Evolutionary conservation across 1,140 invertebrate species (phyloP).

Genomic region (Nomia melanderi): DNA sequence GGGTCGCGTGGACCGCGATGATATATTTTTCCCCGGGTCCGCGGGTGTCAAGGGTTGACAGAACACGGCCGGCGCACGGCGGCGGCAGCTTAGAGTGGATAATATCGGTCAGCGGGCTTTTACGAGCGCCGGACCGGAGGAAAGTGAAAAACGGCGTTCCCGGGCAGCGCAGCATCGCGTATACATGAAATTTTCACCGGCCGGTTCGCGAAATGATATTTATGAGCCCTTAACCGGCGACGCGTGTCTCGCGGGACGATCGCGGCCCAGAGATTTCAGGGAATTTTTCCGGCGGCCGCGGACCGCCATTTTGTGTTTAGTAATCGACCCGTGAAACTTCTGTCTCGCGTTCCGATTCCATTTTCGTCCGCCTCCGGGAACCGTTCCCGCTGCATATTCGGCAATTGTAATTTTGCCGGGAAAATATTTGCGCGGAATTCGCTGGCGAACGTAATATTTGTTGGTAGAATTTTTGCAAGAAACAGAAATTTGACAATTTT

Average conservation of each 20-base stretch:
- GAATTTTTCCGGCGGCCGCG: neutral
- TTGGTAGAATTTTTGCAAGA: no score
- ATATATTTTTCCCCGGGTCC: neutral
- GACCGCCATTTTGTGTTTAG: neutral
- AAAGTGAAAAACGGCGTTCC: neutral
- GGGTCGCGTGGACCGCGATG: neutral
- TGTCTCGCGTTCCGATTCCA: neutral
- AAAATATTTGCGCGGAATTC: no score
- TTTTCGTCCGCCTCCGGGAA: neutral
- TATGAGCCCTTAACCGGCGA: neutral
- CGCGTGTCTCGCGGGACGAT: neutral
- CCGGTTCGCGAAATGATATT: slow-evolving; percentile 1
- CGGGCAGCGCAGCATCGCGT: neutral
- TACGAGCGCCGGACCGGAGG: neutral
- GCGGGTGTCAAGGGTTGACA: slow-evolving; percentile 1
- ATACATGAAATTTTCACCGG: slow-evolving; percentile 1
- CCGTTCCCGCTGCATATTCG: neutral
- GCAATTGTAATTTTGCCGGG: no score
- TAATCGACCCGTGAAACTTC: neutral
- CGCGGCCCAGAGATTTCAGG: neutral
- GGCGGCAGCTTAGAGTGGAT: slow-evolving; percentile 1
- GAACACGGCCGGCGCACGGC: neutral
- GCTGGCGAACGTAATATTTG: no score
- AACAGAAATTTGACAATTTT: no score
- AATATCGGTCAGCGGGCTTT: slow-evolving; percentile 3